These are phyloP conservation scores for Sylvia borin DNA, from an alignment of 2,797 vertebrate genomes.

Conservation along the genomic window DNA sequence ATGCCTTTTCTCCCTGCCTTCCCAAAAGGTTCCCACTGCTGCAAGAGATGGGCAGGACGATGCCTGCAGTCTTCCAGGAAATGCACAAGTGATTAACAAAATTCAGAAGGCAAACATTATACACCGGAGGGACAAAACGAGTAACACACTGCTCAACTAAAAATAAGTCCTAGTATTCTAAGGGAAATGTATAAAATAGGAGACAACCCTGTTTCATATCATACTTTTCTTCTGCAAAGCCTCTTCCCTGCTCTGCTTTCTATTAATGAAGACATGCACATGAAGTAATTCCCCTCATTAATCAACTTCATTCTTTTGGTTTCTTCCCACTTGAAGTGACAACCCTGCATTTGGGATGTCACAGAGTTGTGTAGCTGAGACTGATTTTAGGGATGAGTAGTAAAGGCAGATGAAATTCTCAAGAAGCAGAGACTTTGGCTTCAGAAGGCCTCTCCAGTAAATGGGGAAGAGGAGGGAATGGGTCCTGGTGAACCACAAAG, in stretches of 20 bases:
- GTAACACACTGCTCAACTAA: background rate
- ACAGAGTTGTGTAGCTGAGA: background rate
- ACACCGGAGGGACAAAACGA: background rate
- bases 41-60: accelerated
- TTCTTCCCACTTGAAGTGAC: conserved; percentile 40
- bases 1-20: background rate
- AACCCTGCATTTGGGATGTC: conserved; percentile 9
- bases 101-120: conserved; percentile 9
- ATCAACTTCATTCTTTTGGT: conserved; percentile 45
- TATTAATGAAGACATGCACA: conserved; percentile 63
- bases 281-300: conserved; percentile 47
- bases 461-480: background rate
- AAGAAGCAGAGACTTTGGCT: background rate
- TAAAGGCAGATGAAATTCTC: background rate
- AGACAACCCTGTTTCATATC: conserved; percentile 3
- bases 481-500: background rate
- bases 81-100: background rate
- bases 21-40: background rate
- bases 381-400: background rate
- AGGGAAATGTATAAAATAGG: conserved; percentile 8
- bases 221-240: background rate
- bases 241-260: conserved; percentile 42
- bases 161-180: conserved; percentile 8
- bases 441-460: background rate
- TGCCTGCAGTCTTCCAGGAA: background rate